Evolutionary conservation across 1,140 invertebrate genomes (phyloP).

Genomic region (Anoplophora glabripennis): DNA sequence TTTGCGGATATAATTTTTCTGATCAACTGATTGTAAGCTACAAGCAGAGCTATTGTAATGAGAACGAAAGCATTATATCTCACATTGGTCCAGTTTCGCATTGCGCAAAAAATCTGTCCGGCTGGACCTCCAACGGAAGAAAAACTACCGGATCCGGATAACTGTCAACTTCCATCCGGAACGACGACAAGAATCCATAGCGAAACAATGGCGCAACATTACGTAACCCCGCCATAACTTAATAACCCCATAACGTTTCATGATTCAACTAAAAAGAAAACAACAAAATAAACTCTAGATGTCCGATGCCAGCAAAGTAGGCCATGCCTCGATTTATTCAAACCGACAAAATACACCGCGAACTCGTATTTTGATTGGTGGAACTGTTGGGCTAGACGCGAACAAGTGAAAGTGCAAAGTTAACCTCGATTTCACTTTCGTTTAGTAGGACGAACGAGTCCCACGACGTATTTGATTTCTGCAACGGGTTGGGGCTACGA

Average conservation of each 20-base stretch:
- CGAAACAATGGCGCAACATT: slow-evolving; percentile 22
- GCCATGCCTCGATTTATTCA: slow-evolving; percentile 48
- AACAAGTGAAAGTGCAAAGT: slow-evolving; percentile 51
- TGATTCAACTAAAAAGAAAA: slow-evolving; percentile 25
- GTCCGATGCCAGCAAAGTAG: slow-evolving; percentile 43
- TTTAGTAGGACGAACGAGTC: slow-evolving; percentile 51
- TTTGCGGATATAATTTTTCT: no score
- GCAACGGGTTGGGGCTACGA: slow-evolving; percentile 32
- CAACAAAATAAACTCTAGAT: slow-evolving; percentile 40
- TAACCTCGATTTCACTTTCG: slow-evolving; percentile 52
- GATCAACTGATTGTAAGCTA: no score
- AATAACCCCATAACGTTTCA: slow-evolving; percentile 21
- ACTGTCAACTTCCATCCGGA: slow-evolving; percentile 5
- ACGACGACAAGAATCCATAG: not conserved
- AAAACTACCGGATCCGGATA: no score
- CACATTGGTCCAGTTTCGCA: no score
- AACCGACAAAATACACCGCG: slow-evolving; percentile 43
- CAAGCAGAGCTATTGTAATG: no score
- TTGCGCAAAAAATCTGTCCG: no score
- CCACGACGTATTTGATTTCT: slow-evolving; percentile 43
- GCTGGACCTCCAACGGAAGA: no score
- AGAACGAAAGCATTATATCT: no score
- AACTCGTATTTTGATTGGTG: slow-evolving; percentile 37
- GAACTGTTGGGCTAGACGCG: slow-evolving; percentile 45
- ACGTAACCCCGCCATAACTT: slow-evolving; percentile 20